These are phyloP conservation scores for Agrochola litura DNA, from an alignment of 2,888 invertebrate genomes.

Conservation along the genomic window DNA sequence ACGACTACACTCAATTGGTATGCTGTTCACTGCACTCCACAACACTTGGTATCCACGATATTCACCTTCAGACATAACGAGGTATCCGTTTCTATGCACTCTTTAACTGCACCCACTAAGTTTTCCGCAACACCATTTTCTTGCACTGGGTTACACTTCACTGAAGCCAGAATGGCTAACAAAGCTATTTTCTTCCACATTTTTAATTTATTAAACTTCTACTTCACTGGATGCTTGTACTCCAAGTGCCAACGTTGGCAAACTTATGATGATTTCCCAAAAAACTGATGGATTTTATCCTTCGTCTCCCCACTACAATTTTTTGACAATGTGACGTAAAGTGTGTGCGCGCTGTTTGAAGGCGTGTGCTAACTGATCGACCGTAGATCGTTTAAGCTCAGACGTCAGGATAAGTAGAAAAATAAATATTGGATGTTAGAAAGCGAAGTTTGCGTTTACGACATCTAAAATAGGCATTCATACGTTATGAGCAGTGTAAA, in stretches of 20 bases:
- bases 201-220: constrained; percentile 64
- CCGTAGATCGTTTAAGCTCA: constrained; percentile 72
- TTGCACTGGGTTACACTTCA: constrained; percentile 82
- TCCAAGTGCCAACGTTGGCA: constrained; percentile 81
- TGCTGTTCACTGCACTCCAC: constrained; percentile 75
- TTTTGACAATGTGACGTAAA: constrained; percentile 83
- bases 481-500: constrained; percentile 85
- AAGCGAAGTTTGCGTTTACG: constrained; percentile 87
- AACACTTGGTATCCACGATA: constrained; percentile 74
- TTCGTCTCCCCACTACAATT: constrained; percentile 82
- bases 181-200: constrained; percentile 84
- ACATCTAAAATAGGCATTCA: constrained; percentile 79
- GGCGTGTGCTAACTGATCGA: constrained; percentile 83
- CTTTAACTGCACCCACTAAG: constrained; percentile 85
- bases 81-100: constrained; percentile 91
- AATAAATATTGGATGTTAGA: constrained; percentile 90
- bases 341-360: constrained; percentile 81
- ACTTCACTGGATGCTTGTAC: constrained; percentile 71
- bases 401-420: constrained; percentile 88
- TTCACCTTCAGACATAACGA: constrained; percentile 92
- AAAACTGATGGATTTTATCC: constrained; percentile 89
- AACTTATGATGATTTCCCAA: constrained; percentile 88
- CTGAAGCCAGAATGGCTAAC: constrained; percentile 83
- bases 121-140: constrained; percentile 86
- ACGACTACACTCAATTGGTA: constrained; percentile 60